Evolutionary conservation across 1,140 invertebrate genomes (phyloP), one percentile per base, ranked within the genome.

Genomic region (Drosophila quadrilineata): DNA sequence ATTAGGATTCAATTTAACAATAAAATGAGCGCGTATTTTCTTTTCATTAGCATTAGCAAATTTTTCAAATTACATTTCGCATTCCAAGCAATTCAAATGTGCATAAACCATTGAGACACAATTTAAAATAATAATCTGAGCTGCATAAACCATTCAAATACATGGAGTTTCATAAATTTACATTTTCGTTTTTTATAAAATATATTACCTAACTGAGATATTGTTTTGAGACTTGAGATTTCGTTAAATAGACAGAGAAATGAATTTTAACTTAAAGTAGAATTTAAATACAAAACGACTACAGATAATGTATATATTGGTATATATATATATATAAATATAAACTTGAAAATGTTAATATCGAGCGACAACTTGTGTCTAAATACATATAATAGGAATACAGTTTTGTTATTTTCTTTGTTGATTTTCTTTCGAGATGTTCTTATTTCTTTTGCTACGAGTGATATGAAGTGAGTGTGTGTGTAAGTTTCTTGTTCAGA

Each of bases 351-450:
- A 56, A 56, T 63, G 45, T 56, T 68, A 63, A 68, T 68, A 68
- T 54, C 58, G 41, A 26, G 54, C 19, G 8, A 31, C 28, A 6
- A 45, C 8, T 22, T 41, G 58, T 66, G 50, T 66, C 64, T 72
- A 69, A 76, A 77, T 77, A 77, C 65, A 82, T 75, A 82, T 71
- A 77, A 70, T 82, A 82, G 76, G 76, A 82, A 82, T 82, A 82
- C 76, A 82, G 58, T 75, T 71, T 52, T 12, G 56, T 70, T 63
- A 67, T 35, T 26, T 22, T 58, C 29, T 68, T 48, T 53, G n/a
- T n/a, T n/a, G n/a, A n/a, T n/a, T n/a, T n/a, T n/a, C n/a, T n/a
- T n/a, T n/a, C n/a, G n/a, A n/a, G n/a, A 31, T 58, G 29, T 75
- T 26, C 40, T 24, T 50, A 43, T 22, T 56, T 36, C 17, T n/a